Base-by-base conservation (phyloP, 2,888 invertebrate genomes). In the Drosophila nr. perissopoda region DNA sequence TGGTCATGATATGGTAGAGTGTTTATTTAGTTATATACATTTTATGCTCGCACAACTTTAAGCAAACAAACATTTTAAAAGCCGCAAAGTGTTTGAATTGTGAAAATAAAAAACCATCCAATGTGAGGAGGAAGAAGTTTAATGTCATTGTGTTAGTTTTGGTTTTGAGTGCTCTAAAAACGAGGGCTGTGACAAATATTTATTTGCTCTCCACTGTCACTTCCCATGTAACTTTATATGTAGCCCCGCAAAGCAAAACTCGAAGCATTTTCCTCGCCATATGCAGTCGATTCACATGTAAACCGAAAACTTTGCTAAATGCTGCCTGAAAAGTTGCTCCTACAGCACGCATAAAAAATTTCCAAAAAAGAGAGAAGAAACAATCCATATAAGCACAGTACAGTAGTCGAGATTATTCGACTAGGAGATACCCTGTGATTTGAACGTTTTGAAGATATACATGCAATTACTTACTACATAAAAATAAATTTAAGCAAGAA, bases 271-370 rank as follows among this genome's bases (percentile, higher is more conserved):
- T 60, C 40, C 62, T 42, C 51, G 49, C 66, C 79, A 75, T 77
- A 74, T 83, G 83, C 76, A 57, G 52, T 38, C 27, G 48, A 63
- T 57, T 51, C 75, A 73, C 72, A 72, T 74, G 73, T 83, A 57
- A 78, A 52, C 59, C 75, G 53, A 60, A 83, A 85, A 80, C 79
- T 80, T 88, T 68, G 57, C 65, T 77, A 83, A 79, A 79, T 79
- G 82, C 74, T 77, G 70, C 57, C 65, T 42, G 48, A 84, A 83
- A 89, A 89, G 77, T 84, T 81, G 57, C 49, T 79, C 77, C 75
- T 69, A 60, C 53, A 70, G 38, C 53, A 60, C 18, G 45, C 58
- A 48, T 36, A 72, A 75, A 73, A 73, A 63, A 66, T 42, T 34
- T 8, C 48, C 36, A 57, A 68, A 83, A 65, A 69, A 58, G 58